phyloP scores from a whole-genome alignment of 30 jellyfish, hydroid and myxozoan genomes.

The Aurelia aurita region DNA sequence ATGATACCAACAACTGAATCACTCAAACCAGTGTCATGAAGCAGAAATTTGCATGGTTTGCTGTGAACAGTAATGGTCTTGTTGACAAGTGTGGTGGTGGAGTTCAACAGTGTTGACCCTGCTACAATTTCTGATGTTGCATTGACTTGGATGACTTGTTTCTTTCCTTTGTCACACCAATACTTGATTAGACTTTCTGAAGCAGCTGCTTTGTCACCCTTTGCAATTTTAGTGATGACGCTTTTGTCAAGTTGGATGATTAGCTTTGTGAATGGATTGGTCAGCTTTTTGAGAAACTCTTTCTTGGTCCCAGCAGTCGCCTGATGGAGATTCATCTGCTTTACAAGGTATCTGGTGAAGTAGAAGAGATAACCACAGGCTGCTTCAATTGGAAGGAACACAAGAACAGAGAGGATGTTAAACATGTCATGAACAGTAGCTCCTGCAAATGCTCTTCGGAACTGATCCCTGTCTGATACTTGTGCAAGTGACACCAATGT shows the following conservation, averaged over 20 bases:
- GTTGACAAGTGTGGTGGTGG: constrained; percentile 46
- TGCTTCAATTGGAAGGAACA: constrained; percentile 86
- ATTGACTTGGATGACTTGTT: constrained; percentile 28
- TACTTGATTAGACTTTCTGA: constrained; percentile 77
- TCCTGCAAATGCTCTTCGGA: constrained; percentile 96
- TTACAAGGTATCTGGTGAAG: constrained; percentile 65
- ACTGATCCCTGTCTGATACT: constrained; percentile 86
- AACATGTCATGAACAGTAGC: constrained; percentile 97
- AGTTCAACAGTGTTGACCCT: too few relatives aligned
- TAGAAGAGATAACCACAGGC: constrained; percentile 71
- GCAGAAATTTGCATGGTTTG: constrained; percentile 71
- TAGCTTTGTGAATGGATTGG: constrained; percentile 88
- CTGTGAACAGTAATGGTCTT: constrained; percentile 47
- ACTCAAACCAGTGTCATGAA: constrained; percentile 91
- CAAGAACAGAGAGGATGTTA: constrained; percentile 82
- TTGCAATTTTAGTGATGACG: constrained; percentile 85
- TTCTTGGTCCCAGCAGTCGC: constrained; percentile 40
- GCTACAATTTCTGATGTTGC: too few relatives aligned
- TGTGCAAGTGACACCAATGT: constrained; percentile 94
- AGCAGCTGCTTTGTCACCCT: constrained; percentile 86
- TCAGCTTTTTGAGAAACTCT: constrained; percentile 80
- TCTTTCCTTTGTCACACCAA: constrained; percentile 95
- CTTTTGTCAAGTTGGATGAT: constrained; percentile 86
- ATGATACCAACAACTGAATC: constrained; percentile 87
- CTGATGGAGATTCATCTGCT: constrained; percentile 45